Evolutionary conservation across 2,888 invertebrate species (phyloP), one percentile per base, ranked within the genome.

Genomic region (Schrankia costaestrigalis): DNA sequence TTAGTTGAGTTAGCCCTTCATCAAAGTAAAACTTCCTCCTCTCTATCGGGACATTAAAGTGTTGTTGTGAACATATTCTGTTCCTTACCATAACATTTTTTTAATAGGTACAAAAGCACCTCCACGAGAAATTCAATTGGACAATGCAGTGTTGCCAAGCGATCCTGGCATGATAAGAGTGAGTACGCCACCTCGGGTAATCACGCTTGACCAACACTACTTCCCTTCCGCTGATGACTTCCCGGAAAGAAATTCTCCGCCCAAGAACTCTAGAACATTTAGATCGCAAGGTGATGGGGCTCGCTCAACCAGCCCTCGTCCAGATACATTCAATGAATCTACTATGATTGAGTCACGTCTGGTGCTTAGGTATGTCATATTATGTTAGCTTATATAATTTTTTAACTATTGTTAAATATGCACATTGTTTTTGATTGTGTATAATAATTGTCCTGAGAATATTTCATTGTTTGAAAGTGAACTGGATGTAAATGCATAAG

Each of bases 151-250:
- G 46, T 79, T 95, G 69, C 89, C 91, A 25, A 91, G 91, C 40
- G 93, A 93, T 55, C 91, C 93, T 18, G 91, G 92, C 10, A 91
- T 93, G 81, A 90, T 95, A 30, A 91, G 95, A 46, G 95, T 97
- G 27, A 91, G 94, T 81, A 97, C 97, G 11, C 97, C 97, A 3
- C 97, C 97, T 7, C 90, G 96, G 57, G 92, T 94, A 11, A 92
- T 97, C 32, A 97, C 96, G 7, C 87, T 97, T 33, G 94, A 95
- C 57, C 94, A 94, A 63, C 95, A 95, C 69, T 93, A 93, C 49
- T 95, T 95, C 65, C 95, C 95, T 19, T 90, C 93, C 13, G 91
- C 91, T 44, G 90, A 90, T 52, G 90, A 91, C 50, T 84, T 80
- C 43, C 76, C 71, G 2, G 73, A 74, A 9, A 71, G 60, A 14